These are phyloP conservation scores for Hydroisotoma schaefferi DNA, from an alignment of 2,888 invertebrate genomes.

Conservation along the genomic window DNA sequence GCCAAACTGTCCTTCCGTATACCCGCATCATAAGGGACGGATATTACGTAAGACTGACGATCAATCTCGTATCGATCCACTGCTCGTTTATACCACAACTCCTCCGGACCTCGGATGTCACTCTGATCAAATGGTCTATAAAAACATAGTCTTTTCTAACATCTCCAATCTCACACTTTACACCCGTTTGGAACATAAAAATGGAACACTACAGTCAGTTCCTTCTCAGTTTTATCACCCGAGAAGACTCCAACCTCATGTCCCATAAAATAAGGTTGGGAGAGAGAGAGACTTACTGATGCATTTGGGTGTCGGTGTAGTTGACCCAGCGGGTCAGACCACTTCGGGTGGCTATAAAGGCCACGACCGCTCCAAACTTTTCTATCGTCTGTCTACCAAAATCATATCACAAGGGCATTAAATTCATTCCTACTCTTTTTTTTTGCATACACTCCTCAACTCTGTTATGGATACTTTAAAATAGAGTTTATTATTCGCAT, in stretches of 20 bases:
- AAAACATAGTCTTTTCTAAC: too few relatives aligned
- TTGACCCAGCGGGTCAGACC: constrained; percentile 87
- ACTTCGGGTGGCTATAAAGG: constrained; percentile 85
- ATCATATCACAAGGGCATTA: constrained; percentile 11
- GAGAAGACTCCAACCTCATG: too few relatives aligned
- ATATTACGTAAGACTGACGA: constrained; percentile 84
- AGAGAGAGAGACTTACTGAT: background rate
- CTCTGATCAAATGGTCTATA: constrained; percentile 73
- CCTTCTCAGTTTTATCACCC: too few relatives aligned
- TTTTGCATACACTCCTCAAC: background rate
- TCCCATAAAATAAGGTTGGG: background rate
- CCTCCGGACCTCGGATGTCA: constrained; percentile 76
- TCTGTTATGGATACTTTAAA: background rate
- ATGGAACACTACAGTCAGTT: too few relatives aligned
- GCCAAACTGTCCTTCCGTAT: constrained; percentile 64
- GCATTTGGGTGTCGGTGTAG: constrained; percentile 13
- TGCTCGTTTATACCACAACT: constrained; percentile 85
- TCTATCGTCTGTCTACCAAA: constrained; percentile 70
- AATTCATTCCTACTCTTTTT: constrained; percentile 1
- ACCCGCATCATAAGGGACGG: constrained; percentile 74
- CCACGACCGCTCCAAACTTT: constrained; percentile 77
- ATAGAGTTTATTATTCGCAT: too few relatives aligned
- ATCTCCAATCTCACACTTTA: too few relatives aligned
- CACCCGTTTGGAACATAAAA: too few relatives aligned
- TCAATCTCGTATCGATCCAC: constrained; percentile 84